Evolutionary conservation across 2,888 invertebrate species (phyloP).

Genomic region (Rhagonycha lutea): DNA sequence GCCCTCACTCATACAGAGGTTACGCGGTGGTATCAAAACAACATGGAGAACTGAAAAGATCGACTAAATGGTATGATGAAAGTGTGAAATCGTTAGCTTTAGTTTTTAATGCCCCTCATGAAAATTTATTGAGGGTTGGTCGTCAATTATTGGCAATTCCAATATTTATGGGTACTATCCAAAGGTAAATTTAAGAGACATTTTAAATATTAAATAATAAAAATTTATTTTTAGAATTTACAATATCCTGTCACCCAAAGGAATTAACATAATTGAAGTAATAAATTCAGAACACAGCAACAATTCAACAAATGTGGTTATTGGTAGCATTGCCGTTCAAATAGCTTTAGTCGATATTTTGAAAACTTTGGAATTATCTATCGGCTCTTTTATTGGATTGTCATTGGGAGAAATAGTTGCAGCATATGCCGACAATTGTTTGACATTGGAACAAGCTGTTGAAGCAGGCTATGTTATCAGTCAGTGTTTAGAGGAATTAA

Average conservation of each 20-base stretch:
- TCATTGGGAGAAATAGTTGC: constrained; percentile 90
- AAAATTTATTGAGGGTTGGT: constrained; percentile 4
- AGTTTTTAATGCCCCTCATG: not conserved
- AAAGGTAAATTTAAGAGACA: constrained; percentile 52
- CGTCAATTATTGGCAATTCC: constrained; percentile 69
- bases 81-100: not conserved
- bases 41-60: constrained; percentile 10
- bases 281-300: not conserved
- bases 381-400: constrained; percentile 59
- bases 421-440: constrained; percentile 87
- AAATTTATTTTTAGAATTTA: constrained; percentile 8
- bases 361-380: constrained; percentile 54
- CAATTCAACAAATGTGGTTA: not conserved
- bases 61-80: not conserved
- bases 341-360: constrained; percentile 54
- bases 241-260: constrained; percentile 8
- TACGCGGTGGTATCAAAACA: constrained; percentile 15
- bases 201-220: not conserved
- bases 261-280: constrained; percentile 13
- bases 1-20: constrained; percentile 10
- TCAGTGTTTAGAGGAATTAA: not conserved
- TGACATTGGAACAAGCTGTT: constrained; percentile 77
- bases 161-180: constrained; percentile 72
- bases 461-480: not conserved
- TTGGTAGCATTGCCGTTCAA: constrained; percentile 61